These are phyloP conservation scores for Solenopsis invicta DNA, from an alignment of 1,140 invertebrate genomes.

Conservation along the genomic window DNA sequence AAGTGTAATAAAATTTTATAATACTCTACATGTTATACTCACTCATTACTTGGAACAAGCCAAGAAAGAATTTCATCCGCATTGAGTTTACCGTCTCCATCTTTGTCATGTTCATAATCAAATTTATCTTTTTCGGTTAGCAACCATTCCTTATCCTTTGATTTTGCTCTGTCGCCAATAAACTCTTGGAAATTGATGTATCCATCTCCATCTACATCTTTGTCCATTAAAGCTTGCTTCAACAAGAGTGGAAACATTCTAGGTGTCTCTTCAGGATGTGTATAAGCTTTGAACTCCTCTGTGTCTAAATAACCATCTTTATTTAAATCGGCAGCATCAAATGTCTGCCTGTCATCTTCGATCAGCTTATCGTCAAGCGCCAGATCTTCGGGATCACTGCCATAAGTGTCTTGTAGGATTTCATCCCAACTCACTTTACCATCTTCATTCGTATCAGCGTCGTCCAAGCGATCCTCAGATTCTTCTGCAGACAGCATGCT, in stretches of 20 bases:
- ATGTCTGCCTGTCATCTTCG: constrained; percentile 94
- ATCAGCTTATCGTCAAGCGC: constrained; percentile 88
- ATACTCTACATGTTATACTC: constrained; percentile 81
- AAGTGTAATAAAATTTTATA: neutral
- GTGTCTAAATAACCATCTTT: constrained; percentile 92
- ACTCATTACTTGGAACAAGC: constrained; percentile 97
- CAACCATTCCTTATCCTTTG: constrained; percentile 94
- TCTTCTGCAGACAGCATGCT: constrained; percentile 96
- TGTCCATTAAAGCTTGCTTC: constrained; percentile 94
- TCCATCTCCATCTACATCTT: constrained; percentile 95
- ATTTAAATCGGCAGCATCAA: constrained; percentile 94
- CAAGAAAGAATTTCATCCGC: constrained; percentile 94
- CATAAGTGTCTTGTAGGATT: constrained; percentile 94
- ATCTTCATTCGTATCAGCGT: constrained; percentile 95
- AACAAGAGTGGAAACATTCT: constrained; percentile 95
- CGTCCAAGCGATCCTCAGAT: constrained; percentile 94
- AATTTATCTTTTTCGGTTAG: constrained; percentile 96
- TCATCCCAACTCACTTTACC: constrained; percentile 95
- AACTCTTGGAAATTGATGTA: constrained; percentile 94
- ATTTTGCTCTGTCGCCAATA: constrained; percentile 91
- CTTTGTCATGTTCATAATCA: constrained; percentile 94
- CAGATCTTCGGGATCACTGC: constrained; percentile 89
- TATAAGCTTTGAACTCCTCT: constrained; percentile 95
- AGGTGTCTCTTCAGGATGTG: constrained; percentile 97
- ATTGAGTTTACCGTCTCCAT: constrained; percentile 94